Evolutionary conservation across 2,888 invertebrate genomes (phyloP).

Genomic region (Hydrotaea diabolus): DNA sequence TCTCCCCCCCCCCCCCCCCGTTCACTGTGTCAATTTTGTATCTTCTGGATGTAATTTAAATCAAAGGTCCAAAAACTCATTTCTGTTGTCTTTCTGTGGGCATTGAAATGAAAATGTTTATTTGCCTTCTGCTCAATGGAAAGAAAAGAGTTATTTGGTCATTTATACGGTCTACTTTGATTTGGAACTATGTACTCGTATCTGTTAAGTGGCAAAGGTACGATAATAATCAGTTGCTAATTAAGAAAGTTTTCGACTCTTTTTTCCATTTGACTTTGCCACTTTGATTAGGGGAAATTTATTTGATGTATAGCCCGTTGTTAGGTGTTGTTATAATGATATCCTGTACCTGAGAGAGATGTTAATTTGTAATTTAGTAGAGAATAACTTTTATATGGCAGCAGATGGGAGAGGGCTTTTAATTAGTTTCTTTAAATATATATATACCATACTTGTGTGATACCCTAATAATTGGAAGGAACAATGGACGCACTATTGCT

Average conservation of each 20-base stretch:
- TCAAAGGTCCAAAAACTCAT: background rate
- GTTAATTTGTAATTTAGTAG: conserved; percentile 3
- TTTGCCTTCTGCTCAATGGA: background rate
- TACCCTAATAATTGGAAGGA: no score
- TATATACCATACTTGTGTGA: no score
- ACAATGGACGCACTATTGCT: no score
- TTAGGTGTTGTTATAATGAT: background rate
- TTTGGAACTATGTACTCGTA: background rate
- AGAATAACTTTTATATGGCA: background rate
- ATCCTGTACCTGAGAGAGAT: background rate
- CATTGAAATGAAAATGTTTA: conserved; percentile 19
- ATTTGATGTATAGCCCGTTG: background rate
- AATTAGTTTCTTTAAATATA: no score
- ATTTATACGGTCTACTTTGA: background rate
- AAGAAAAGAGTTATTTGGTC: conserved; percentile 21
- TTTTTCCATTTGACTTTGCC: no score
- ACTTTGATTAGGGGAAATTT: conserved; percentile 8
- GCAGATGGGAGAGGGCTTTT: no score
- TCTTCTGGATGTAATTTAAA: no score
- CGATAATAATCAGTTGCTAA: conserved; percentile 26
- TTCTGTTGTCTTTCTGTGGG: background rate
- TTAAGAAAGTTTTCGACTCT: conserved; percentile 14
- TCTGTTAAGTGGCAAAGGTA: conserved; percentile 1
- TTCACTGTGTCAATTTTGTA: no score
- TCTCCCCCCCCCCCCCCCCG: no score